phyloP scores from a whole-genome alignment of 2,113 vertebrate species.

The Amblyornis subalaris region DNA sequence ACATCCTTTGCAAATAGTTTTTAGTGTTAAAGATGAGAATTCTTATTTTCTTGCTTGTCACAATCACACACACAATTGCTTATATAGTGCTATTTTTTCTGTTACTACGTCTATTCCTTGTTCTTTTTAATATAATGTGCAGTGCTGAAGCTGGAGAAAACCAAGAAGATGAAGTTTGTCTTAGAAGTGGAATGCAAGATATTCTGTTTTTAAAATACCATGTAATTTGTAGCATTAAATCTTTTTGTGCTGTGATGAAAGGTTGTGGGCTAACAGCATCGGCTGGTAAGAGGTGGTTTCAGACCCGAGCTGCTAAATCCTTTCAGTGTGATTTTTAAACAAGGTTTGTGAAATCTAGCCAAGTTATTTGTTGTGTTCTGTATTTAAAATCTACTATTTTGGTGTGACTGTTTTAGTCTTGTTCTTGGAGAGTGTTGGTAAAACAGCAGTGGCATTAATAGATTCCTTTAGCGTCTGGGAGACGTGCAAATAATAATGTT shows the following conservation, averaged over 20 bases:
- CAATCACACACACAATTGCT: not conserved
- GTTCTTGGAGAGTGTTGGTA: not conserved
- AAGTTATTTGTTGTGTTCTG: not conserved
- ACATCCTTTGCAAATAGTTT: not conserved
- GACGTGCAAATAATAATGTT: not conserved
- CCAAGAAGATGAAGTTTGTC: not conserved
- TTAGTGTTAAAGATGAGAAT: not conserved
- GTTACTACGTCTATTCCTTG: not conserved
- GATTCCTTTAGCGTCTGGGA: not conserved
- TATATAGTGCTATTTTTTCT: not conserved
- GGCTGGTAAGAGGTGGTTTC: not conserved
- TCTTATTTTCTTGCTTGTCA: conserved; percentile 18
- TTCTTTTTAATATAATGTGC: not conserved
- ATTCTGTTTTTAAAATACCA: conserved; percentile 37
- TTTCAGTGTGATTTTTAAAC: conserved; percentile 17
- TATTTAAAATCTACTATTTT: not conserved
- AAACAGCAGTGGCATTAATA: not conserved
- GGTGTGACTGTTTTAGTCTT: not conserved
- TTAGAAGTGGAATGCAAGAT: not conserved
- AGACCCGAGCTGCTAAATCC: conserved; percentile 1
- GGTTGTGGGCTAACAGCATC: not conserved
- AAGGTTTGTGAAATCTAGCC: not conserved
- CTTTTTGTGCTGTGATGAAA: not conserved
- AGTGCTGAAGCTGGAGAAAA: conserved; percentile 12
- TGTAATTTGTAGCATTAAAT: not conserved